Evolutionary conservation across 92 coral and sea anemone genomes (phyloP).

Genomic region (Palythoa grandis): DNA sequence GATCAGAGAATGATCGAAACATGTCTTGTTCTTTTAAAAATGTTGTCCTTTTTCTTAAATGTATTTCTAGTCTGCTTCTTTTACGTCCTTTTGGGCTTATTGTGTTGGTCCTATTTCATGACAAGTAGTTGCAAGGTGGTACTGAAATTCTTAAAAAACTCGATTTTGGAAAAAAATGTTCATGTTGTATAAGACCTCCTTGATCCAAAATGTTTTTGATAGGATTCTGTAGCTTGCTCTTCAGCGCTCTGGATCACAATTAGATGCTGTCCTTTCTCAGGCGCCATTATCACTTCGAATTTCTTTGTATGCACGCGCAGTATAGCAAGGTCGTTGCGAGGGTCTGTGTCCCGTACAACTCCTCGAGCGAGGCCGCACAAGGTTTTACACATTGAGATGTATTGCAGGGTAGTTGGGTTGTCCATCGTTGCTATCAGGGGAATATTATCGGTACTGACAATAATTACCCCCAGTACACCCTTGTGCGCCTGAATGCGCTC

Average conservation of each 20-base stretch:
- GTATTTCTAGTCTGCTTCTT: no score
- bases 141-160: no score
- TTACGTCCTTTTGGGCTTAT: no score
- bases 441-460: slow-evolving; percentile 76
- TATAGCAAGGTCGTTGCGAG: slow-evolving; percentile 74
- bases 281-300: slow-evolving; percentile 88
- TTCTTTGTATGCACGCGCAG: slow-evolving; percentile 87
- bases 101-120: no score
- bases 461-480: slow-evolving; percentile 78
- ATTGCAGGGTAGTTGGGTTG: slow-evolving; percentile 83
- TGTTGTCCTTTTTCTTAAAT: no score
- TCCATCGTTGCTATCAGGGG: slow-evolving; percentile 81
- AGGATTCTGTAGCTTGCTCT: slow-evolving; percentile 58
- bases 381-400: slow-evolving; percentile 79
- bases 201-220: slow-evolving; percentile 48
- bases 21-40: no score
- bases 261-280: slow-evolving; percentile 67
- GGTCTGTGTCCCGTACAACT: slow-evolving; percentile 84
- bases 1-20: no score
- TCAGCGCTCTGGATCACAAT: slow-evolving; percentile 81
- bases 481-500: slow-evolving; percentile 85
- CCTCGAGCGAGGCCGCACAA: slow-evolving; percentile 77
- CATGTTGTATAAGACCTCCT: no score
- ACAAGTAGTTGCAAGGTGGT: no score
- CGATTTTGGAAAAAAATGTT: no score